phyloP scores from a whole-genome alignment of 2,113 vertebrate species.

The Poicephalus meyeri region DNA sequence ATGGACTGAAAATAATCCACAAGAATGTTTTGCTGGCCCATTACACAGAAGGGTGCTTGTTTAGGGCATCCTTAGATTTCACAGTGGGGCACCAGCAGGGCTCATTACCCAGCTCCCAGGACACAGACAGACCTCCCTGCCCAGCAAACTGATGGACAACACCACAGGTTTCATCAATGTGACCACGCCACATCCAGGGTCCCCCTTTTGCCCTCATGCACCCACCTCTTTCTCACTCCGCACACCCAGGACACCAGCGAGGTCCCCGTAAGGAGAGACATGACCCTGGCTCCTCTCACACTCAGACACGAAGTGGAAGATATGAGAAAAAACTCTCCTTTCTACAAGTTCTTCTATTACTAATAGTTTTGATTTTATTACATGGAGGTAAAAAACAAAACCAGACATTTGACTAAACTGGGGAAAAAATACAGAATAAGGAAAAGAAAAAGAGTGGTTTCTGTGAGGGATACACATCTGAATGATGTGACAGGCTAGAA shows the following conservation, averaged over 20 bases:
- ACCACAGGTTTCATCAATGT: neutral
- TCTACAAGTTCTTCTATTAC: constrained; percentile 31
- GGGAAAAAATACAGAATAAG: neutral
- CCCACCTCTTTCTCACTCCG: neutral
- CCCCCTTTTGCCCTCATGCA: accelerated
- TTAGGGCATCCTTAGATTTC: neutral
- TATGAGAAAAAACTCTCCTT: neutral
- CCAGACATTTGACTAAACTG: constrained; percentile 1
- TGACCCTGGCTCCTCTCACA: neutral
- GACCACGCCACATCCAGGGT: neutral
- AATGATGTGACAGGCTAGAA: neutral
- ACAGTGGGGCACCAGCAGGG: neutral
- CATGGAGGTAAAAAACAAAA: constrained; percentile 39
- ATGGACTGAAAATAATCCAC: neutral
- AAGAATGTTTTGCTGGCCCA: neutral
- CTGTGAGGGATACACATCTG: neutral
- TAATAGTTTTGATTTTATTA: constrained; percentile 46
- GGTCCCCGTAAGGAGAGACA: neutral
- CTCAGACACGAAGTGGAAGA: neutral
- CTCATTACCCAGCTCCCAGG: neutral
- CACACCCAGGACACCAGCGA: neutral
- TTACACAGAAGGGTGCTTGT: neutral
- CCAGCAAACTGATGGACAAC: neutral
- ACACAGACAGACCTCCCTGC: neutral
- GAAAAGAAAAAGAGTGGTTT: neutral